These are phyloP conservation scores for Nilaparvata lugens DNA, from an alignment of 1,140 invertebrate species.

Conservation along the genomic window DNA sequence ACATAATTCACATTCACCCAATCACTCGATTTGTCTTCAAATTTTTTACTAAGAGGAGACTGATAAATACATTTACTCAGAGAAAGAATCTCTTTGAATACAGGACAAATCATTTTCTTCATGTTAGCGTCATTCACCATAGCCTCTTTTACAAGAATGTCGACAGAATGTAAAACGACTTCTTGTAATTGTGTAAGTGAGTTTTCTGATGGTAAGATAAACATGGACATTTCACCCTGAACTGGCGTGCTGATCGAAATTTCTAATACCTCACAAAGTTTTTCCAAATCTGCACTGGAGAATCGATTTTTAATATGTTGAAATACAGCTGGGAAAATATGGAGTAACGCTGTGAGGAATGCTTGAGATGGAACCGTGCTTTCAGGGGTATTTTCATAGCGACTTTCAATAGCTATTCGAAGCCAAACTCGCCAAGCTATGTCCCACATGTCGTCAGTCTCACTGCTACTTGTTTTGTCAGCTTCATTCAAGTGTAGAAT, in stretches of 20 bases:
- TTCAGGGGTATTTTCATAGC: constrained; percentile 40
- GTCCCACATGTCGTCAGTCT: constrained; percentile 56
- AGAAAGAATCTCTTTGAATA: constrained; percentile 69
- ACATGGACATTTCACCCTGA: constrained; percentile 70
- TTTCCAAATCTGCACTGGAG: constrained; percentile 53
- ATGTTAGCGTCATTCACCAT: constrained; percentile 20
- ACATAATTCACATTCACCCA: constrained; percentile 81
- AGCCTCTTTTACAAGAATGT: constrained; percentile 56
- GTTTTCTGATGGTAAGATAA: constrained; percentile 65
- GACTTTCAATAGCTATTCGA: constrained; percentile 71
- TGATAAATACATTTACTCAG: constrained; percentile 65
- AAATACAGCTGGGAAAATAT: constrained; percentile 90
- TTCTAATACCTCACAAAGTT: constrained; percentile 67
- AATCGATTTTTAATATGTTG: constrained; percentile 68
- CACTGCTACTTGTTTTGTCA: constrained; percentile 30
- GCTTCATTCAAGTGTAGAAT: constrained; percentile 59
- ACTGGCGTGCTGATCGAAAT: constrained; percentile 72
- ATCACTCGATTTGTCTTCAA: constrained; percentile 43
- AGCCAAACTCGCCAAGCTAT: constrained; percentile 79
- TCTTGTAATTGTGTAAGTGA: constrained; percentile 75
- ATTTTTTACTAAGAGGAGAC: constrained; percentile 52
- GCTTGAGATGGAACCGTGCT: constrained; percentile 78
- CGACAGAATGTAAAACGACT: constrained; percentile 67
- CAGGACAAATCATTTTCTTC: constrained; percentile 61
- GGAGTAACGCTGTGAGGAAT: constrained; percentile 85